These are phyloP conservation scores for Enoplolaimus lenunculus DNA, from an alignment of 2,888 invertebrate species.

Conservation along the genomic window DNA sequence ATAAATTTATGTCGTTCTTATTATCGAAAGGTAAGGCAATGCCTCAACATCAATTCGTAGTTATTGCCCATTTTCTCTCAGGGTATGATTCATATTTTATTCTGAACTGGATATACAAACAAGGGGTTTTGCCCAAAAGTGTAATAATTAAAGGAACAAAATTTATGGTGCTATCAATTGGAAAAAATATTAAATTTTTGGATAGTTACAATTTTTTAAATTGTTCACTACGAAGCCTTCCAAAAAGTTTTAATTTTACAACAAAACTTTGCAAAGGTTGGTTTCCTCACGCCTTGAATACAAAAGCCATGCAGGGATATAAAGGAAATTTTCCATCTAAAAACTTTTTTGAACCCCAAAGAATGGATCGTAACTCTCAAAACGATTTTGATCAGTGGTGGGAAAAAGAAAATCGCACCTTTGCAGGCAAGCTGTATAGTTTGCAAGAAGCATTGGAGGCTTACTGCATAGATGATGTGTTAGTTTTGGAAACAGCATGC, in stretches of 20 bases:
- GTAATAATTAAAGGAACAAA: conserved; percentile 7
- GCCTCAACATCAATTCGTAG: background rate
- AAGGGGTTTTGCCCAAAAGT: background rate
- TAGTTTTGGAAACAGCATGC: background rate
- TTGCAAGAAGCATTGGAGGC: background rate
- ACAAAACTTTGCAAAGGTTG: background rate
- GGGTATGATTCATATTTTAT: conserved; percentile 7
- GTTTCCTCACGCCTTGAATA: conserved; percentile 10
- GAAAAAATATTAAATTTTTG: conserved; percentile 2
- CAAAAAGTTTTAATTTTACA: background rate
- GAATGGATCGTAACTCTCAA: background rate
- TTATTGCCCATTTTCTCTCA: conserved; percentile 10
- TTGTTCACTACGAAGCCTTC: background rate
- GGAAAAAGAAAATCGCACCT: background rate
- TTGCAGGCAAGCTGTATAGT: background rate
- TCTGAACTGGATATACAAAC: conserved; percentile 9
- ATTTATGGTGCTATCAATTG: background rate
- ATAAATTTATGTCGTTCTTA: conserved; percentile 3
- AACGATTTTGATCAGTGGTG: background rate
- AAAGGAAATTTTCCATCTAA: background rate
- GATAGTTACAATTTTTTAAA: conserved; percentile 8
- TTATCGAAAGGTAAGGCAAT: background rate
- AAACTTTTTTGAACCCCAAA: background rate
- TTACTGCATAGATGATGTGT: conserved; percentile 14
- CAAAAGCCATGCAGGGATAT: background rate